A percentile compares a stretch with the other conserved stretches of the same genome.
Conservation (phyloP, 2,888 invertebrate species). For the Fissipunctia ypsillon region DNA sequence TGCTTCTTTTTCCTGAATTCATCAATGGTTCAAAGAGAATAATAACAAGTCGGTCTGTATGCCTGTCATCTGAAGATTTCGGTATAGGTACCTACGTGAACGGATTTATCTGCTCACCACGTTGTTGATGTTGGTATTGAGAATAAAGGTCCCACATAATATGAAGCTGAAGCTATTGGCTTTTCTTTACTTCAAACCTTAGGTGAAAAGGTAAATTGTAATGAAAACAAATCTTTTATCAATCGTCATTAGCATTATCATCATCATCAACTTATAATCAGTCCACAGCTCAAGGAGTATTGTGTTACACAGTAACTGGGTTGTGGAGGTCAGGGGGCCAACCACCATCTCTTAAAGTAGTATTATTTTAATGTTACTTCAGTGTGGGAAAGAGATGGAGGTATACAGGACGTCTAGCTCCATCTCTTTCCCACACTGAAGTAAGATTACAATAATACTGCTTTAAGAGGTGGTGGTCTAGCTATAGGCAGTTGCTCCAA, state of each 20-base stretch:
- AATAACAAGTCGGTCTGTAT: not conserved
- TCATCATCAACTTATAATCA: not conserved
- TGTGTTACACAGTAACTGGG: not conserved
- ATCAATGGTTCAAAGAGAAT: constrained; percentile 1
- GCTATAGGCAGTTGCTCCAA: not conserved
- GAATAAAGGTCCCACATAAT: not conserved
- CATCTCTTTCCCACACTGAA: too few species aligned
- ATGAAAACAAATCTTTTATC: not conserved
- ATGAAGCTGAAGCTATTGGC: not conserved
- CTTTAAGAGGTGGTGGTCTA: too few species aligned
- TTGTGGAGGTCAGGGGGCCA: not conserved
- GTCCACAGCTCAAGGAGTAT: not conserved
- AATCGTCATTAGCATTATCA: not conserved
- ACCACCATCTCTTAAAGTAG: too few species aligned
- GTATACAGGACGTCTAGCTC: too few species aligned
- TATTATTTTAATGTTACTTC: too few species aligned
- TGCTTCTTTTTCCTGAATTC: constrained; percentile 22
- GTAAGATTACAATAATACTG: too few species aligned
- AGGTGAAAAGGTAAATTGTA: not conserved
- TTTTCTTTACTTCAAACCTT: not conserved
- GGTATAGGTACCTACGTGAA: not conserved
- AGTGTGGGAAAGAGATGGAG: too few species aligned
- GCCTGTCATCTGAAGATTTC: constrained; percentile 6
- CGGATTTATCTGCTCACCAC: constrained; percentile 16
- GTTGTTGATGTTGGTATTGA: not conserved